phyloP scores from a whole-genome alignment of 2,888 invertebrate species.

The Melanotus villosus region DNA sequence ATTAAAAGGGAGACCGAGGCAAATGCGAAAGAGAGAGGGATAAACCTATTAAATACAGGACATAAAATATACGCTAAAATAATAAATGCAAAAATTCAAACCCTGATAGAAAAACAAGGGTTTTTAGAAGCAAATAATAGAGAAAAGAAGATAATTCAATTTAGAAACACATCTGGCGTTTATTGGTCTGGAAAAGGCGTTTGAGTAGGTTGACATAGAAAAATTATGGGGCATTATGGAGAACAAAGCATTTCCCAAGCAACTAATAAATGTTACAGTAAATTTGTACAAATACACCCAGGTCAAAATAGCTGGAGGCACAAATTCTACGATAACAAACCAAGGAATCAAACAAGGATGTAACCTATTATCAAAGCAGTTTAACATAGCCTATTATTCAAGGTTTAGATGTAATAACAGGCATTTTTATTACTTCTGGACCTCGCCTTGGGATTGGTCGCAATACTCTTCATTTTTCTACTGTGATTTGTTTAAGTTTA shows the following conservation, averaged over 20 bases:
- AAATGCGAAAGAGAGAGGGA: conserved; percentile 1
- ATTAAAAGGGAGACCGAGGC: not conserved
- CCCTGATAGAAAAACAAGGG: not conserved
- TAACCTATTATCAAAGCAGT: not conserved
- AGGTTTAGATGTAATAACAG: no score
- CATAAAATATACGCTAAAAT: not conserved
- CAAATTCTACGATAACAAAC: not conserved
- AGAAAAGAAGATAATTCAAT: no score
- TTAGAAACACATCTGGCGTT: not conserved
- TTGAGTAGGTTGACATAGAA: no score
- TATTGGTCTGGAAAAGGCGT: not conserved
- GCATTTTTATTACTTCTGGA: no score
- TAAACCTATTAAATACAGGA: not conserved
- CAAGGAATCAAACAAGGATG: conserved; percentile 8
- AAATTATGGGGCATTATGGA: no score
- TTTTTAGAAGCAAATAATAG: not conserved
- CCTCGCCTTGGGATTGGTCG: no score
- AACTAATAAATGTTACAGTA: not conserved
- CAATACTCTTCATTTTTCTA: no score
- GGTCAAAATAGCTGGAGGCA: not conserved
- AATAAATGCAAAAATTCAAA: conserved; percentile 1
- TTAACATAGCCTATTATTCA: no score
- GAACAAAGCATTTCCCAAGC: conserved; percentile 1
- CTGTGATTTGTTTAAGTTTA: no score
- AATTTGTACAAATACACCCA: not conserved